phyloP scores from a whole-genome alignment of 2,888 invertebrate genomes.

The Apamea anceps region DNA sequence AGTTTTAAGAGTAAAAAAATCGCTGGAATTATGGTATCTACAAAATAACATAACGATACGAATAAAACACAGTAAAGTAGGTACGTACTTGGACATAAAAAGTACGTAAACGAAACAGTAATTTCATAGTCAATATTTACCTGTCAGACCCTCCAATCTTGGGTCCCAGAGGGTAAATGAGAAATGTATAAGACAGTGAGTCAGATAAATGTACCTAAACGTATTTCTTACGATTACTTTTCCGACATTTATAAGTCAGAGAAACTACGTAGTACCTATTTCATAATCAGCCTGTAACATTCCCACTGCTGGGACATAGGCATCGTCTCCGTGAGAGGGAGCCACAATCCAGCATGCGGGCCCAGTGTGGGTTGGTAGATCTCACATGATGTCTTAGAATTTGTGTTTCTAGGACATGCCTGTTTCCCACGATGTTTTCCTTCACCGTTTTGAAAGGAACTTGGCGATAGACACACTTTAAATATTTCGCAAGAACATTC shows the following conservation, averaged over 20 bases:
- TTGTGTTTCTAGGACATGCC: neutral
- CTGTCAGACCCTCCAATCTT: conserved; percentile 34
- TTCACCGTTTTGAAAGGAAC: neutral
- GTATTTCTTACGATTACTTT: too few species aligned
- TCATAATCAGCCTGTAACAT: neutral
- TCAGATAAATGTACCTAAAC: too few species aligned
- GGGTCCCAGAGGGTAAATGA: conserved; percentile 29
- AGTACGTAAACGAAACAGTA: conserved; percentile 30
- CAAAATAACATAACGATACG: neutral
- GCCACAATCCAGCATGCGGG: neutral
- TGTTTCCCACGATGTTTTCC: neutral
- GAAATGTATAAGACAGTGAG: conserved; percentile 9
- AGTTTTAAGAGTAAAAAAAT: neutral
- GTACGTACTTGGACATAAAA: neutral
- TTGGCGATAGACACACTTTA: neutral
- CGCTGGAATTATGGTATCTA: neutral
- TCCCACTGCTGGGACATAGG: neutral
- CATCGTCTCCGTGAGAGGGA: neutral
- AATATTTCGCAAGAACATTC: neutral
- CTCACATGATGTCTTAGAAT: neutral
- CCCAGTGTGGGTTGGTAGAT: neutral
- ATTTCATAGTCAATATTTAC: conserved; percentile 59
- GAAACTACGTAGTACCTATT: too few species aligned
- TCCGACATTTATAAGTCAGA: too few species aligned
- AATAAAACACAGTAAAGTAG: neutral